These are phyloP conservation scores for Parnassius smintheus DNA, from an alignment of 2,888 invertebrate genomes.

Conservation along the genomic window DNA sequence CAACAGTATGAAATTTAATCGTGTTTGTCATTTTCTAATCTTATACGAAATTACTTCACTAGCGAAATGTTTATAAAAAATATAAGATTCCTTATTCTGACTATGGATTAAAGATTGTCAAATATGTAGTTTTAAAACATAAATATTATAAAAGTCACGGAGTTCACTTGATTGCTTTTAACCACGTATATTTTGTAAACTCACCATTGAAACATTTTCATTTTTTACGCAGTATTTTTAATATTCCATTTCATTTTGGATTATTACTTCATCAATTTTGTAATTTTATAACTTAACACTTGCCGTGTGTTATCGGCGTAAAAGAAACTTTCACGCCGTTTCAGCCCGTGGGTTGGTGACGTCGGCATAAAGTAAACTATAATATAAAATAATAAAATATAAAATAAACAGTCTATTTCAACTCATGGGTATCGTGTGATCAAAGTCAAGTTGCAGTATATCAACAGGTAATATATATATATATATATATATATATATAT, in stretches of 20 bases:
- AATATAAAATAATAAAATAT: no score
- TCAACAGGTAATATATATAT: no score
- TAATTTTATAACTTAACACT: not conserved
- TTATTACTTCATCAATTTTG: not conserved
- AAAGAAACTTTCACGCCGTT: not conserved
- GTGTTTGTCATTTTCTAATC: no score
- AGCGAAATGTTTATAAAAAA: no score
- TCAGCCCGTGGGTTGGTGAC: not conserved
- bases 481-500: no score
- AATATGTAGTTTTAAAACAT: not conserved
- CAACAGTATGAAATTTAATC: no score
- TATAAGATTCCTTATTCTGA: no score
- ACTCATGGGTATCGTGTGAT: no score
- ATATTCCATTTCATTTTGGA: not conserved
- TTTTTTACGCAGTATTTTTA: constrained; percentile 4
- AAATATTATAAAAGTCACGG: constrained; percentile 4
- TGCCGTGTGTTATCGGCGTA: not conserved
- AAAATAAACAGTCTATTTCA: not conserved
- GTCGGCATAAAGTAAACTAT: no score
- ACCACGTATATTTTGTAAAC: constrained; percentile 6
- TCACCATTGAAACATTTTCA: not conserved
- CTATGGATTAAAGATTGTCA: not conserved
- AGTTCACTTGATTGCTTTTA: not conserved
- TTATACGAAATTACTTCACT: no score
- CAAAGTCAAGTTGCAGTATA: no score